Conservation (phyloP, 2,797 vertebrate species). For the Enteromius trimaculatus region DNA sequence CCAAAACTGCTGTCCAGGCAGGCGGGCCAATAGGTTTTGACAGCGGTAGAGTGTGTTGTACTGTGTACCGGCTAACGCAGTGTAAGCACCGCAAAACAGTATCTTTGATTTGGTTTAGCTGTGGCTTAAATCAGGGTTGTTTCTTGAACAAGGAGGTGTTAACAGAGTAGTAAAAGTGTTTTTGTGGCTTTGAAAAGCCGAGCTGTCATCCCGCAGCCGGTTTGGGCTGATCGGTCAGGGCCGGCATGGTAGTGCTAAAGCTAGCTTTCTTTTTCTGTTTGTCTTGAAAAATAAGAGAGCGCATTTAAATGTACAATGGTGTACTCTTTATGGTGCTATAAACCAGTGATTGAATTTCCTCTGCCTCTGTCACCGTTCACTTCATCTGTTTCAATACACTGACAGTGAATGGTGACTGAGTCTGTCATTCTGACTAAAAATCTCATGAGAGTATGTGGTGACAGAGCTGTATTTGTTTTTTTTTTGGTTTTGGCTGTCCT, state of each 20-base stretch:
- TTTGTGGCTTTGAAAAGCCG: conserved; percentile 12
- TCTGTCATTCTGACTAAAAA: neutral
- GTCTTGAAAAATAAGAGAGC: neutral
- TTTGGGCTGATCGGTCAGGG: neutral
- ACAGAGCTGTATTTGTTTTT: neutral
- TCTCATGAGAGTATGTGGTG: neutral
- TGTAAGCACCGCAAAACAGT: neutral
- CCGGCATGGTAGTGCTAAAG: neutral
- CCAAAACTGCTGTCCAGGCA: neutral
- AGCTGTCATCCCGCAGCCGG: neutral
- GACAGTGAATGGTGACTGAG: neutral
- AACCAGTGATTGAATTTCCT: neutral
- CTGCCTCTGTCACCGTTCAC: neutral
- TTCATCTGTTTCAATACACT: neutral
- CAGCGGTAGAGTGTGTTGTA: neutral
- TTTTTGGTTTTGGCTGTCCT: neutral
- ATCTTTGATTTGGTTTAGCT: conserved; percentile 9
- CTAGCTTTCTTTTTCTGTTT: neutral
- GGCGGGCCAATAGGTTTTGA: conserved; percentile 7
- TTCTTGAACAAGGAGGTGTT: neutral
- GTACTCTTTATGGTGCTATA: neutral
- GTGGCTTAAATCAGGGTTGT: neutral
- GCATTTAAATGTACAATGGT: neutral
- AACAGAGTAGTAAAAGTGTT: neutral
- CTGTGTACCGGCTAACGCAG: neutral